Evolutionary conservation across 1,140 invertebrate species (phyloP), one percentile per base, ranked within the genome.

Genomic region (Chrysoperla carnea): DNA sequence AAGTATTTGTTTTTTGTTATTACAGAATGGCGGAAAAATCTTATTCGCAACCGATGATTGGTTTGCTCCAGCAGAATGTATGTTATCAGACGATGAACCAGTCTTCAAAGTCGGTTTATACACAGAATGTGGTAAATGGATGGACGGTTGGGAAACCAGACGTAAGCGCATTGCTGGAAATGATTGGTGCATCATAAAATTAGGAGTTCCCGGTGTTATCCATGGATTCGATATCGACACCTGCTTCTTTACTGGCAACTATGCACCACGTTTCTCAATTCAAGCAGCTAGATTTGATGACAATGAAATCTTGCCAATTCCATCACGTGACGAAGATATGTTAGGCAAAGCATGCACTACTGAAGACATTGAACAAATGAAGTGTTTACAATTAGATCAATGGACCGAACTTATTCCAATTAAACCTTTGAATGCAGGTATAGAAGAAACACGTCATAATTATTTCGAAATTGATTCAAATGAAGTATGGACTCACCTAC

Each of bases 71-170:
- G 76, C 76, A 17, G 77, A 80, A 51, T 75, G 75, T 55, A 63
- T 80, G 52, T 52, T 78, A 15, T 61, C 62, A 42, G 61, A 69
- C n/a, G 52, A 56, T 3, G 68, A 69, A 8, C 66, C 76, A 0
- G 54, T 69, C 11, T 78, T 71, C 56, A 67, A 70, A 36, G 60
- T 67, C n/a, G 70, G 70, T 4, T 63, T 68, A 36, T 78, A 69
- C 49, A 77, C 76, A 6, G 69, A 75, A 29, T 75, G 57, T 49
- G 76, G 77, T 1, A 79, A 79, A 54, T 76, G 72, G 74, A 79
- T 79, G 76, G 76, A 79, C 48, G 77, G 76, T 0, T 81, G 76
- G 77, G 76, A 79, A 57, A 78, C 75, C 0, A 56, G 75, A 31
- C 60, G 76, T 28, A 77, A 74, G 52, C 55, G 75, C 29, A 67